Evolutionary conservation across 2,888 invertebrate species (phyloP).

Genomic region (Anoplius nigerrimus): DNA sequence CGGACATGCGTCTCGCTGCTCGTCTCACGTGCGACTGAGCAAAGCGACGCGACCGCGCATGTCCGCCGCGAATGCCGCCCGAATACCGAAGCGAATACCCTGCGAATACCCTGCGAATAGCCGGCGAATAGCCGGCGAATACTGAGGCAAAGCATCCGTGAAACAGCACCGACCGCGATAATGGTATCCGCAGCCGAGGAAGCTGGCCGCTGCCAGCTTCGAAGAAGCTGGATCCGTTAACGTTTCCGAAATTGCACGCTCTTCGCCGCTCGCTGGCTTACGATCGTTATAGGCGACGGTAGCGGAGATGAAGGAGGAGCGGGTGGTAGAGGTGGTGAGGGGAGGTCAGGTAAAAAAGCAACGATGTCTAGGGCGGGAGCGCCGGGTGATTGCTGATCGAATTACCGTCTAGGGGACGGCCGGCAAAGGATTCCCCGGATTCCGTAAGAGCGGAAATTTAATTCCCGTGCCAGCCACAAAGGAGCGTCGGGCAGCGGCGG

Average conservation of each 20-base stretch:
- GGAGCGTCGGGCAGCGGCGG: conserved; percentile 33
- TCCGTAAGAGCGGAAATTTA: conserved; percentile 54
- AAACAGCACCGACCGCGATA: conserved; percentile 24
- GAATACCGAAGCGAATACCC: no score
- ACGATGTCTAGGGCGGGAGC: conserved; percentile 16
- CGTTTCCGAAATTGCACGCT: no score
- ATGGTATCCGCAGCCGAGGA: neutral
- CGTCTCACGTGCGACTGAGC: conserved; percentile 41
- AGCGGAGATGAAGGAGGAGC: conserved; percentile 5
- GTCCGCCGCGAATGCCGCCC: conserved; percentile 19
- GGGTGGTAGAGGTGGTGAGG: neutral
- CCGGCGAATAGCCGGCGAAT: no score
- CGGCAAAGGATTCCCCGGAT: conserved; percentile 51
- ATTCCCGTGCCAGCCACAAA: conserved; percentile 48
- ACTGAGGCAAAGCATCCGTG: conserved; percentile 26
- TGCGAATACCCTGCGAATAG: no score
- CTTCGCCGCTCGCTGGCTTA: no score
- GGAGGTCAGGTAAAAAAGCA: conserved; percentile 5
- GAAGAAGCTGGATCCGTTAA: no score
- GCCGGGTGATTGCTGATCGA: conserved; percentile 53
- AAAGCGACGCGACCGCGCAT: conserved; percentile 28
- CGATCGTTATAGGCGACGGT: neutral
- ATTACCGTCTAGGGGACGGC: conserved; percentile 46
- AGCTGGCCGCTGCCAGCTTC: no score
- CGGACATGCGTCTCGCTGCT: conserved; percentile 42